Evolutionary conservation across 2,797 vertebrate species (phyloP).

Genomic region (Aplochiton taeniatus): DNA sequence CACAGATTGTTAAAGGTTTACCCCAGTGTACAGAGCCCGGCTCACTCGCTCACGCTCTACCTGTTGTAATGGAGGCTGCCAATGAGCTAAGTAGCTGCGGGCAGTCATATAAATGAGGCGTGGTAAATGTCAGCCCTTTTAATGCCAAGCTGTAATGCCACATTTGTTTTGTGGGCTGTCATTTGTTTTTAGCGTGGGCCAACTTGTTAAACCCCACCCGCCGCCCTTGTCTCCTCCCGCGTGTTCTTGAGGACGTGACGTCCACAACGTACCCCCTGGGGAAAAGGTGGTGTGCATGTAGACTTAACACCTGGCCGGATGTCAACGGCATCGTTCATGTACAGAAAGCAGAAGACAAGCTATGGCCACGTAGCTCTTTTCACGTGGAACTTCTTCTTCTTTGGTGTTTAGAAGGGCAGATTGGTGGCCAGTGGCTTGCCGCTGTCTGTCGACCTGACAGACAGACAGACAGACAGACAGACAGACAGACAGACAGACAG

Average conservation of each 20-base stretch:
- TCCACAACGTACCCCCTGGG: no score
- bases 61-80: constrained; percentile 45
- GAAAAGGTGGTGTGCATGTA: no score
- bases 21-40: constrained; percentile 36
- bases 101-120: constrained; percentile 64
- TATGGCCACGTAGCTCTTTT: no score
- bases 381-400: no score
- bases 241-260: constrained; percentile 1
- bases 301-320: no score
- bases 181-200: constrained; percentile 58
- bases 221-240: constrained; percentile 8
- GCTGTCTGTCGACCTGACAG: constrained; percentile 9
- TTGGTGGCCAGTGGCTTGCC: constrained; percentile 27
- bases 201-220: constrained; percentile 47
- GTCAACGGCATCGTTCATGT: no score
- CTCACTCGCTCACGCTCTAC: constrained; percentile 32
- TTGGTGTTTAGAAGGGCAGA: constrained; percentile 13
- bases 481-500: background rate
- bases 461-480: constrained; percentile 29
- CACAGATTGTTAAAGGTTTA: constrained; percentile 54
- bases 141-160: constrained; percentile 62
- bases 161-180: constrained; percentile 65
- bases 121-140: constrained; percentile 73
- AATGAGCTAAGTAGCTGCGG: constrained; percentile 56
- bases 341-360: no score